A percentile compares a stretch with the other conserved stretches of the same genome.
Conservation (phyloP, 2,113 vertebrate genomes). For the Thamnophis sirtalis region DNA sequence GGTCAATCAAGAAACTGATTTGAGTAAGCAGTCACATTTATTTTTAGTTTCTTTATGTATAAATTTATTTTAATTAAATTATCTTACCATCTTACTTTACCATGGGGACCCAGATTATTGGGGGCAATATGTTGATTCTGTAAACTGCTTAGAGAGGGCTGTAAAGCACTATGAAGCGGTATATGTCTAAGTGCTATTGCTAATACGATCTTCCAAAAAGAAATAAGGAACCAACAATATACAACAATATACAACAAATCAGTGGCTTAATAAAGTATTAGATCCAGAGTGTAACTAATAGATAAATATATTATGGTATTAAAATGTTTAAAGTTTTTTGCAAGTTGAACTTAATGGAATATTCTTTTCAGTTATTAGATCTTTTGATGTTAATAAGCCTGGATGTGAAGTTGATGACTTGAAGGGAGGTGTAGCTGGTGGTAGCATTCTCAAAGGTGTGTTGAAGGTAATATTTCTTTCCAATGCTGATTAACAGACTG, state of each 20-base stretch:
- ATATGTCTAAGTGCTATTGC: no score
- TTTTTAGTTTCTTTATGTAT: background rate
- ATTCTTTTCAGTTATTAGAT: constrained; percentile 86
- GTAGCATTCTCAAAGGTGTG: constrained; percentile 97
- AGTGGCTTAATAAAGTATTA: background rate
- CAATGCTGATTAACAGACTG: background rate
- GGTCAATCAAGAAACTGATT: background rate
- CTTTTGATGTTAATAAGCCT: constrained; percentile 98
- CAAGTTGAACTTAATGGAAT: constrained; percentile 6
- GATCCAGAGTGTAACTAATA: background rate
- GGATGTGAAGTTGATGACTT: constrained; percentile 98
- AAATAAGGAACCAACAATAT: background rate
- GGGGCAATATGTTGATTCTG: no score
- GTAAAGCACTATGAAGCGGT: no score
- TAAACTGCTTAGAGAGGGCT: no score
- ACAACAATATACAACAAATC: background rate
- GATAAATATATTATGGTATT: background rate
- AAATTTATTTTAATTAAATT: background rate
- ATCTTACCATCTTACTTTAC: background rate
- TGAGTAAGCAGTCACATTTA: background rate
- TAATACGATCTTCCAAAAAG: background rate
- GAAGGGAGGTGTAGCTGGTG: constrained; percentile 96
- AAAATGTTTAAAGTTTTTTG: background rate
- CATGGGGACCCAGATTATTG: no score
- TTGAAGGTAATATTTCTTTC: constrained; percentile 79